A percentile compares a stretch with the other conserved stretches of the same genome.
Conservation (phyloP, 2,113 vertebrate genomes). For the Chaetura pelagica region DNA sequence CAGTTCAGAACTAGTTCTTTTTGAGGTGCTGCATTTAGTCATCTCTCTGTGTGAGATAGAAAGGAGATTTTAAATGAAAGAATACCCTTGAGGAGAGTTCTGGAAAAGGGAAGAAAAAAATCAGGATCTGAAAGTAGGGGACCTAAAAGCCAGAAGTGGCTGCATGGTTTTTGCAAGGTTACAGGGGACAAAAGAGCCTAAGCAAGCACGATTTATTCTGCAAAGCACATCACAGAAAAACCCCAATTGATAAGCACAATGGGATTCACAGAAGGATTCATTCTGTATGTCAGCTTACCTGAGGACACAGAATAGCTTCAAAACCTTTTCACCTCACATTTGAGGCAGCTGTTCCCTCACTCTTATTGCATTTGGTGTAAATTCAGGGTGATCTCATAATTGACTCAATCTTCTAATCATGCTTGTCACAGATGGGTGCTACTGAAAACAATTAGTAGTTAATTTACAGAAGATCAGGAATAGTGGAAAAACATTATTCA, state of each 20-base stretch:
- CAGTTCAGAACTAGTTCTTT: constrained; percentile 25
- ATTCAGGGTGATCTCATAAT: not conserved
- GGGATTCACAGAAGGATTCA: not conserved
- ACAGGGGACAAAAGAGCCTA: not conserved
- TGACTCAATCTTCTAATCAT: constrained; percentile 9
- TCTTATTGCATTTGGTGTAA: not conserved
- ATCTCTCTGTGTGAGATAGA: not conserved
- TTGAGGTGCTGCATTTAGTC: constrained; percentile 16
- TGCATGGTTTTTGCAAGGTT: not conserved
- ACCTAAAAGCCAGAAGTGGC: not conserved
- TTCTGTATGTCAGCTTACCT: not conserved
- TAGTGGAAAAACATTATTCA: constrained; percentile 34
- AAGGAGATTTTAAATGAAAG: not conserved
- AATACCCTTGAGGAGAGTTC: constrained; percentile 11
- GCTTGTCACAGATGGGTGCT: constrained; percentile 29
- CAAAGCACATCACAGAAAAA: not conserved
- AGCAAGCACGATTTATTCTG: not conserved
- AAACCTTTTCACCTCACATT: not conserved
- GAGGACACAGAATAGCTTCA: not conserved
- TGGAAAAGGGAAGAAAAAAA: not conserved
- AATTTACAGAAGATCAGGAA: constrained; percentile 30
- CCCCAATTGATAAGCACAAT: not conserved
- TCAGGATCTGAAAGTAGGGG: not conserved
- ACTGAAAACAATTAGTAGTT: constrained; percentile 52
- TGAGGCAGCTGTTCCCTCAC: not conserved